These are phyloP conservation scores for Heliconius aoede DNA, from an alignment of 2,888 invertebrate genomes.

Conservation along the genomic window DNA sequence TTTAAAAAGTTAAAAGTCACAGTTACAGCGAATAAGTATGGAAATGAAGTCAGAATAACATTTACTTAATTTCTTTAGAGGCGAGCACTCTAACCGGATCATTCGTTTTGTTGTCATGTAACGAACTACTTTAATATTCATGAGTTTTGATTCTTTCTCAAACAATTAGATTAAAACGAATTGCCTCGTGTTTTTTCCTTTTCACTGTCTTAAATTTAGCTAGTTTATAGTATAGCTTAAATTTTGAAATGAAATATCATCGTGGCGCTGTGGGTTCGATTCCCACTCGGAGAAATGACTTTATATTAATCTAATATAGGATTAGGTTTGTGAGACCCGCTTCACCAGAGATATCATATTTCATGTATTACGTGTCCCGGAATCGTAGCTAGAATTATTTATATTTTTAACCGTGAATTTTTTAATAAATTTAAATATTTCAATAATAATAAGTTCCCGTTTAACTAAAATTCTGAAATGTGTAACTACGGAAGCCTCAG, in stretches of 20 bases:
- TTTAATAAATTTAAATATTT: no score
- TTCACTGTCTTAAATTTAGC: not conserved
- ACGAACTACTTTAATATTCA: constrained; percentile 21
- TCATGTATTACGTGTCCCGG: no score
- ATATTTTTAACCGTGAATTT: no score
- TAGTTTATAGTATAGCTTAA: no score
- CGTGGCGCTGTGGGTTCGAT: not conserved
- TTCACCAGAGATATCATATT: no score
- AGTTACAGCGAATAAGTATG: constrained; percentile 10
- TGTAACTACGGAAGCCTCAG: no score
- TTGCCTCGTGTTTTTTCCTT: not conserved
- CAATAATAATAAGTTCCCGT: no score
- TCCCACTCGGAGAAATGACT: not conserved
- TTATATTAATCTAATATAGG: no score
- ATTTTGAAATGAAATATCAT: no score
- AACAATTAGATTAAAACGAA: not conserved
- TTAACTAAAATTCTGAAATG: no score
- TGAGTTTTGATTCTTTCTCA: constrained; percentile 1
- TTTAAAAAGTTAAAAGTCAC: not conserved
- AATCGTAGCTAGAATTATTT: no score
- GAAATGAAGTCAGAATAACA: constrained; percentile 18
- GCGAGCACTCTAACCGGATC: constrained; percentile 1
- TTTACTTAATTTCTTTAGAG: constrained; percentile 14
- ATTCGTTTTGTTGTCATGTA: constrained; percentile 6
- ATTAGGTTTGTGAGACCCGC: no score